A percentile compares a stretch with the other conserved stretches of the same genome.
Evolutionary conservation across 1,140 invertebrate genomes (phyloP).

Genomic region (Aphidius gifuensis): DNA sequence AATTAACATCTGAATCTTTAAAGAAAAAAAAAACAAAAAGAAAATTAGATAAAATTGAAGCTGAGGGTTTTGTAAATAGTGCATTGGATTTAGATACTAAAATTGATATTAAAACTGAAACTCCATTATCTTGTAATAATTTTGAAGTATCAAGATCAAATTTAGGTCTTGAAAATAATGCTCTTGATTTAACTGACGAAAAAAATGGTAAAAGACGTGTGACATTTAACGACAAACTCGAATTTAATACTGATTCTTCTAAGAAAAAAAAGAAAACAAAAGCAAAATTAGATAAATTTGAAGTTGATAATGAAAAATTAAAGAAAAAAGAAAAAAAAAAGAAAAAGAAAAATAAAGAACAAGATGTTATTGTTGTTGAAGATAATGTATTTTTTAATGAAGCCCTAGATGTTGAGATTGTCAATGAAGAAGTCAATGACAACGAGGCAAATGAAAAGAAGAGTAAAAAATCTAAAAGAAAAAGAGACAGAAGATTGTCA

Average conservation of each 20-base stretch:
- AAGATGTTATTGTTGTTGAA: background rate
- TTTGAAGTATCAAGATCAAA: conserved; percentile 43
- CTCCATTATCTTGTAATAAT: conserved; percentile 14
- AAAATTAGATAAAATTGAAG: background rate
- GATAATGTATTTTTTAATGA: conserved; percentile 32
- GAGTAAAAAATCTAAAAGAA: conserved; percentile 32
- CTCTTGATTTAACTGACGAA: conserved; percentile 47
- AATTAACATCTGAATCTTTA: background rate
- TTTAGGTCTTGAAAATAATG: conserved; percentile 43
- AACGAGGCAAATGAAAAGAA: conserved; percentile 41
- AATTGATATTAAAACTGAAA: conserved; percentile 18
- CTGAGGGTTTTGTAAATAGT: background rate
- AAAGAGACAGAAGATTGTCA: conserved; percentile 28
- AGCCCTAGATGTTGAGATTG: conserved; percentile 35
- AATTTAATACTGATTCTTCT: conserved; percentile 41
- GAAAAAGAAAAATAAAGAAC: background rate
- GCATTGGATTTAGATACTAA: background rate
- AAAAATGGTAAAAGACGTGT: conserved; percentile 40
- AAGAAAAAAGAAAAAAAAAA: conserved; percentile 33
- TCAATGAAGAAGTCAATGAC: conserved; percentile 35
- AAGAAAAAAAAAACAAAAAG: background rate
- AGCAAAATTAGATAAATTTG: conserved; percentile 45
- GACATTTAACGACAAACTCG: conserved; percentile 47
- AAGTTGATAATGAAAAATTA: conserved; percentile 42
- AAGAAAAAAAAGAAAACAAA: conserved; percentile 37